Evolutionary conservation across 2,113 vertebrate species (phyloP).

Genomic region (Ceuthmochares aereus): DNA sequence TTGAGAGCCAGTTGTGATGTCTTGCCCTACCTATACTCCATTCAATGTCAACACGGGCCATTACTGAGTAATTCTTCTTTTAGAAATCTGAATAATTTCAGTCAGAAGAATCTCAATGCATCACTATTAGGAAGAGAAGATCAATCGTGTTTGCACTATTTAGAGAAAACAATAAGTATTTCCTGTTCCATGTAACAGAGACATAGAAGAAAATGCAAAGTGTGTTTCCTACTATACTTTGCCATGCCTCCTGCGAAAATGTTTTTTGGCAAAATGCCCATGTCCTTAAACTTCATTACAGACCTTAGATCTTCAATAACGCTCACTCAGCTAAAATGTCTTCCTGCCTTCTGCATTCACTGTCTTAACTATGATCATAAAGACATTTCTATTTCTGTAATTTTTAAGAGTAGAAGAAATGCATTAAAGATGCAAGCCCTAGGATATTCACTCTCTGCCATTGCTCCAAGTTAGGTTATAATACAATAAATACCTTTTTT

Average conservation of each 20-base stretch:
- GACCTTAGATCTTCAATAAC: fast-evolving
- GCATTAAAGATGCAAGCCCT: background rate
- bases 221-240: background rate
- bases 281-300: background rate
- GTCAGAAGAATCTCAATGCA: background rate
- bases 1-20: background rate
- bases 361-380: background rate
- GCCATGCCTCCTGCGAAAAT: background rate
- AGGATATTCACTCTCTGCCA: background rate
- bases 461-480: background rate
- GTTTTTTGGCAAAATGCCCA: background rate
- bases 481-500: background rate
- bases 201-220: background rate
- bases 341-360: background rate
- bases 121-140: background rate
- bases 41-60: background rate
- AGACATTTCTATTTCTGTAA: background rate
- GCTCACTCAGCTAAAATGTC: background rate
- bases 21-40: background rate
- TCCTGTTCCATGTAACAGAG: background rate
- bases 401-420: background rate
- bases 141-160: background rate
- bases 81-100: background rate
- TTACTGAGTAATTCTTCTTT: background rate
- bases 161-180: conserved; percentile 4